phyloP scores from a whole-genome alignment of 2,113 vertebrate species.

The Arvicanthis niloticus region DNA sequence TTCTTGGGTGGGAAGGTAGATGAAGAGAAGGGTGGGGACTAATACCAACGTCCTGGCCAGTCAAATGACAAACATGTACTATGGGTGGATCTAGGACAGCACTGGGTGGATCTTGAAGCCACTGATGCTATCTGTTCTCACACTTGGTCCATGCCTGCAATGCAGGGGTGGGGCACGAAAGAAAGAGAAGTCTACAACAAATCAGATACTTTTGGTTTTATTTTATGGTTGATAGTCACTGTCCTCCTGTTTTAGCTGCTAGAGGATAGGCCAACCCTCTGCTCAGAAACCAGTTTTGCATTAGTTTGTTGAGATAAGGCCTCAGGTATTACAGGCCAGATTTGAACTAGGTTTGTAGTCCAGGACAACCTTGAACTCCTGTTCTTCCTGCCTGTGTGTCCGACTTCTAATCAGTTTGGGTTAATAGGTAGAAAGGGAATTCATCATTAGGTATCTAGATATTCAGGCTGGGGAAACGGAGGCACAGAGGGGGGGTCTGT shows the following conservation, averaged over 20 bases:
- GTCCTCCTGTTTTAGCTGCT: not conserved
- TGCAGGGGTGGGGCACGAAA: not conserved
- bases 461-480: not conserved
- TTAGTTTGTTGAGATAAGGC: not conserved
- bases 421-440: not conserved
- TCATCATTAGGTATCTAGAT: too few relatives aligned
- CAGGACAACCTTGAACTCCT: not conserved
- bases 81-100: not conserved
- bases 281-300: not conserved
- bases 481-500: not conserved
- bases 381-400: not conserved
- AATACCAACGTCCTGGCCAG: too few relatives aligned
- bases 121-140: not conserved
- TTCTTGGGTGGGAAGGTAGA: not conserved
- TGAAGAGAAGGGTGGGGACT: not conserved
- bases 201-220: not conserved
- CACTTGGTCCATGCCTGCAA: too few relatives aligned
- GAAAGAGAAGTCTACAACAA: not conserved
- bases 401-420: too few relatives aligned
- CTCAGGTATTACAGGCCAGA: not conserved
- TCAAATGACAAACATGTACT: not conserved
- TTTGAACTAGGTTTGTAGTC: not conserved
- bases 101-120: not conserved
- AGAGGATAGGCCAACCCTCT: not conserved
- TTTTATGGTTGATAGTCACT: not conserved